Base-by-base conservation (phyloP, 2,888 invertebrate genomes). In the Epistrophe eligans region DNA sequence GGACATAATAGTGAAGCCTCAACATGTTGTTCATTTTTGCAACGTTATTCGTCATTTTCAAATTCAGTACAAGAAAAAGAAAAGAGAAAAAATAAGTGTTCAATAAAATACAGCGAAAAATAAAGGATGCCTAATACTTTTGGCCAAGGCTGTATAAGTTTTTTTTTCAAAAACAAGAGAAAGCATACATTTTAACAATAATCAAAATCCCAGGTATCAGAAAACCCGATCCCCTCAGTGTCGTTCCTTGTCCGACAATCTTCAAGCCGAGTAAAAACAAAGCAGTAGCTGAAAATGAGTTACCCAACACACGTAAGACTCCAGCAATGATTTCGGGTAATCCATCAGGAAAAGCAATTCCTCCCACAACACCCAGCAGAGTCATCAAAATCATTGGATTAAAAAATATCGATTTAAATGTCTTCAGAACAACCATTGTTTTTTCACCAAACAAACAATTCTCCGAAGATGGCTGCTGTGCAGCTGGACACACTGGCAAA, bases 301-400 rank as follows among this genome's bases (percentile, higher is more conserved):
- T 95, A 0, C 97, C 97, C 90, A 98, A 95, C 4, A 96, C 96
- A 94, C 96, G 94, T 80, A 98, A 93, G 82, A 98, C 95, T 58
- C 96, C 95, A 89, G 95, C 95, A 43, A 98, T 93, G 88, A 96
- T 95, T 60, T 94, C 92, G 15, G 98, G 98, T 73, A 98, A 92
- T 11, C 95, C 94, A 91, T 97, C 96, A 88, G 95, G 95, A 91
- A 98, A 98, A 50, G 95, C 92, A 85, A 97, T 94, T 92, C 98
- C 98, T 48, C 97, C 98, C 87, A 95, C 92, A 15, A 99, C 96
- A 10, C 99, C 99, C 85, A 98, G 93, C n/a, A 97, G 93, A 0
- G 99, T 98, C 98, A 98, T 98, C 71, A 98, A 94, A 17, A 99
- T 95, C 76, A 99, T 95, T 0, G 99, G 99, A 93, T 99, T 99